phyloP scores from a whole-genome alignment of 2,113 vertebrate species.

The Pica pica region DNA sequence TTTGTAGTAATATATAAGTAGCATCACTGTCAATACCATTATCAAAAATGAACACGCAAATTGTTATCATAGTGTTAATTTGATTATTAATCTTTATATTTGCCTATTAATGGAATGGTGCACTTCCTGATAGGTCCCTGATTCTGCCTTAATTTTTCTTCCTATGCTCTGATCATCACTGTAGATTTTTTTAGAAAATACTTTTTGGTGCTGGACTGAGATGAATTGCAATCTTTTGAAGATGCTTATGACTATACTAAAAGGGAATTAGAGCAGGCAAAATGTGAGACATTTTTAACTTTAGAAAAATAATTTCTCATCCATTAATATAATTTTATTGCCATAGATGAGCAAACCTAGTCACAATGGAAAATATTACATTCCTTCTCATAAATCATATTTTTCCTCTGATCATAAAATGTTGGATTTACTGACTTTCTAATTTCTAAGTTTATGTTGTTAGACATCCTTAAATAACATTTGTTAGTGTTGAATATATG shows the following conservation, averaged over 20 bases:
- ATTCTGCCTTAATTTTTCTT: neutral
- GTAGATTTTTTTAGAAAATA: neutral
- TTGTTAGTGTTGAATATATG: neutral
- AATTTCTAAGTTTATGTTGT: neutral
- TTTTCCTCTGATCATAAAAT: neutral
- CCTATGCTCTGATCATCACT: neutral
- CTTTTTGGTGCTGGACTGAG: neutral
- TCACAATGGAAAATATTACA: neutral
- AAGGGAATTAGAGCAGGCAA: neutral
- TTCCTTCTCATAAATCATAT: neutral
- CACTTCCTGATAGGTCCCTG: neutral
- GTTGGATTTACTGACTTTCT: neutral
- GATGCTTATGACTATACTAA: neutral
- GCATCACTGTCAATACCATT: neutral
- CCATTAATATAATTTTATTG: neutral
- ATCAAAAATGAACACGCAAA: neutral
- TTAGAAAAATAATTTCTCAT: neutral
- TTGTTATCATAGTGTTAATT: neutral
- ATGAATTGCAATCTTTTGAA: neutral
- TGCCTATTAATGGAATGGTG: neutral
- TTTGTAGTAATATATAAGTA: neutral
- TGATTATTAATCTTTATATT: neutral
- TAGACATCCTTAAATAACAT: neutral
- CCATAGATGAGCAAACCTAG: neutral
- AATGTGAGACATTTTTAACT: neutral